phyloP scores from a whole-genome alignment of 2,113 vertebrate species.

The Eolophus roseicapilla region DNA sequence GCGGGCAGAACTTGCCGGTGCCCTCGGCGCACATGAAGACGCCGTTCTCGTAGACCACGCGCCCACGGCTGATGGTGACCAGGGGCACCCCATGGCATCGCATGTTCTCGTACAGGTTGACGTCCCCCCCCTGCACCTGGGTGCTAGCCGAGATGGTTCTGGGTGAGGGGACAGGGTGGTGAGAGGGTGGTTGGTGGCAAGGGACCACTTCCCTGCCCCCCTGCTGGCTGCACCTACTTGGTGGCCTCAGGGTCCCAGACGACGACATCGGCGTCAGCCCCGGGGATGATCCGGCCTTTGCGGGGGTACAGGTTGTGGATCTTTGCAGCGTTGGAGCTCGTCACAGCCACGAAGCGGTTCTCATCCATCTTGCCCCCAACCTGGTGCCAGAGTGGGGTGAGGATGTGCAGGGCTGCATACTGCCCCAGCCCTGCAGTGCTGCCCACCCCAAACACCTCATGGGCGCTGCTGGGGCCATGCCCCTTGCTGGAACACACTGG shows the following conservation, averaged over 20 bases:
- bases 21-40: slow-evolving; percentile 96
- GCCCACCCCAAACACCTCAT: too few species aligned
- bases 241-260: slow-evolving; percentile 98
- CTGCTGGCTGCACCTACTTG: slow-evolving; percentile 68
- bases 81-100: slow-evolving; percentile 91
- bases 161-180: neutral
- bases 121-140: slow-evolving; percentile 92
- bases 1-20: slow-evolving; percentile 91
- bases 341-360: slow-evolving; percentile 95
- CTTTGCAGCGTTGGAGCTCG: slow-evolving; percentile 95
- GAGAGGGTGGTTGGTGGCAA: accelerated
- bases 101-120: slow-evolving; percentile 93
- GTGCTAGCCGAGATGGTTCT: slow-evolving; percentile 93
- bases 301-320: slow-evolving; percentile 96
- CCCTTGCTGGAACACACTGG: neutral
- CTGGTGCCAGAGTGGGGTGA: neutral
- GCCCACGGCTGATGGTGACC: slow-evolving; percentile 94
- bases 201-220: neutral
- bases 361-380: slow-evolving; percentile 97
- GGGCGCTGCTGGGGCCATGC: accelerated
- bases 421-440: neutral
- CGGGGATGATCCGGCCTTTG: slow-evolving; percentile 93
- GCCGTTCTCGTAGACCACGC: slow-evolving; percentile 92
- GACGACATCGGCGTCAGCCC: slow-evolving; percentile 92
- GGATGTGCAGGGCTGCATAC: accelerated